phyloP scores from a whole-genome alignment of 2,797 vertebrate genomes.

The Naso thynnoides region DNA sequence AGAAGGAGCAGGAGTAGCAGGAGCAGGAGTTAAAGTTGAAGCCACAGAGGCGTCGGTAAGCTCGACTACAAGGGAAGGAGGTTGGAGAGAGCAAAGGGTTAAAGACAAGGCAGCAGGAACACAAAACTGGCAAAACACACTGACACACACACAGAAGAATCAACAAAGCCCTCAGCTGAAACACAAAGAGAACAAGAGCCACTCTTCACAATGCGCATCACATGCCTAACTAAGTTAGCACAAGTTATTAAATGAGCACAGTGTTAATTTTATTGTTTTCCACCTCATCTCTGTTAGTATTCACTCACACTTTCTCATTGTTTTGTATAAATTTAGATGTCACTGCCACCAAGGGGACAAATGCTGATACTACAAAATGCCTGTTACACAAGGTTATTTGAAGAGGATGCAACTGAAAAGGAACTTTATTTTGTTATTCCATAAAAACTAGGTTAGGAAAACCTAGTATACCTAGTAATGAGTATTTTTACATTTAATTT shows the following conservation, averaged over 20 bases:
- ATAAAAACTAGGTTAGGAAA: neutral
- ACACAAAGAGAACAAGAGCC: constrained; percentile 1
- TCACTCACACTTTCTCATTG: neutral
- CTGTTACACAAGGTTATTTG: neutral
- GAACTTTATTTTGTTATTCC: too few relatives aligned
- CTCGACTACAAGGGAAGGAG: constrained; percentile 84
- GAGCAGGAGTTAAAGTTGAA: constrained; percentile 81
- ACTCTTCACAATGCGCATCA: neutral
- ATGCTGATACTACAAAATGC: constrained; percentile 23
- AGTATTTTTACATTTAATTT: neutral
- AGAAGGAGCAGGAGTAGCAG: constrained; percentile 78
- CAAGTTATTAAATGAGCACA: constrained; percentile 3
- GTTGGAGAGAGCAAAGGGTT: constrained; percentile 82
- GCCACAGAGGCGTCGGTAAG: constrained; percentile 79
- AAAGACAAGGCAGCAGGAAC: constrained; percentile 64
- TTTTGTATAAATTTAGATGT: constrained; percentile 6
- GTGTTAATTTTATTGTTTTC: neutral
- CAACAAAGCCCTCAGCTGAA: constrained; percentile 9
- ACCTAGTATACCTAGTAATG: neutral
- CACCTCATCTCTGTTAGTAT: neutral
- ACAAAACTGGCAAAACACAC: constrained; percentile 38
- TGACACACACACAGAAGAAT: constrained; percentile 37
- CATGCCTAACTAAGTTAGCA: neutral
- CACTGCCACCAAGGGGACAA: constrained; percentile 66
- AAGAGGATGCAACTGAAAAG: neutral